Conservation (phyloP, 2,888 invertebrate genomes). For the Drosophila rellima region DNA sequence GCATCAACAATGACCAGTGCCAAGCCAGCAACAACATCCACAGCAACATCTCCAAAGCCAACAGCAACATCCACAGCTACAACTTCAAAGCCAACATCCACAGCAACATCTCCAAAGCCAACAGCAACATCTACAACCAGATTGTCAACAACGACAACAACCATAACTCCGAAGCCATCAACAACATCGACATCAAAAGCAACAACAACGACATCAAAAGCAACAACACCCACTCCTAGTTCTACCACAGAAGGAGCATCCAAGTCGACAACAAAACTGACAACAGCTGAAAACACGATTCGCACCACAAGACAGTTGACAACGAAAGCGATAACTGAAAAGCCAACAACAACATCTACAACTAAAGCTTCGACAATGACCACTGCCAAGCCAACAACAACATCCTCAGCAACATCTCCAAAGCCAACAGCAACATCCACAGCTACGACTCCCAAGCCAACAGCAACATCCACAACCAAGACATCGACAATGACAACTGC, state of each 20-base stretch:
- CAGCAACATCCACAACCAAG: not conserved
- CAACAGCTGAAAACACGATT: constrained; percentile 10
- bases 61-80: constrained; percentile 2
- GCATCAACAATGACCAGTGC: no score
- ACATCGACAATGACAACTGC: constrained; percentile 5
- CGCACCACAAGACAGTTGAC: constrained; percentile 8
- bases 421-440: not conserved
- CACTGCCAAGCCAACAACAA: not conserved
- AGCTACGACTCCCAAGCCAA: constrained; percentile 8
- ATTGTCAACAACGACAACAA: constrained; percentile 1
- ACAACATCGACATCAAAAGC: not conserved
- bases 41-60: not conserved
- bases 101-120: no score
- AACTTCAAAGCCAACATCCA: not conserved
- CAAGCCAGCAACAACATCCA: not conserved
- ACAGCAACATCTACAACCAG: not conserved
- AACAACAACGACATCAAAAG: not conserved
- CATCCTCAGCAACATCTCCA: not conserved
- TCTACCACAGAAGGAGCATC: constrained; percentile 14
- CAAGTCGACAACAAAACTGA: not conserved
- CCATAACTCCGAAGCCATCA: no score
- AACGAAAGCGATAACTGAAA: not conserved
- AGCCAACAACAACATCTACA: not conserved
- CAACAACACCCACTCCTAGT: constrained; percentile 5
- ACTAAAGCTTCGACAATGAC: not conserved